Evolutionary conservation across 2,113 vertebrate species (phyloP).

Genomic region (Megaptera novaeangliae): DNA sequence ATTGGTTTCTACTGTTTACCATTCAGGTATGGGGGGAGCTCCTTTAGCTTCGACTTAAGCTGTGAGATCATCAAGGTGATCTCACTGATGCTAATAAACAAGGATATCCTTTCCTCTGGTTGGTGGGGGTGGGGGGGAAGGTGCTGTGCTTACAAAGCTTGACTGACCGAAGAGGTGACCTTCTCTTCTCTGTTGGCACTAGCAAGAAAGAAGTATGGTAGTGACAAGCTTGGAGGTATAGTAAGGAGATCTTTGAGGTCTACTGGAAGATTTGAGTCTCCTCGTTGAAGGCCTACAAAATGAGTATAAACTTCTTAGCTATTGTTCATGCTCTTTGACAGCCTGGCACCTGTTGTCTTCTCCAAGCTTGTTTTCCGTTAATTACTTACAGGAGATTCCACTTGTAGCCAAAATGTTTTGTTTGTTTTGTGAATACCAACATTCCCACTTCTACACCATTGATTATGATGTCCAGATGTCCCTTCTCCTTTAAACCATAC

Average conservation of each 20-base stretch:
- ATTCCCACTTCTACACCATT: neutral
- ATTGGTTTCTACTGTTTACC: neutral
- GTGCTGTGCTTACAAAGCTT: neutral
- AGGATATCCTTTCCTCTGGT: neutral
- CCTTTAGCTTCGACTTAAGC: neutral
- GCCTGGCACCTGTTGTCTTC: neutral
- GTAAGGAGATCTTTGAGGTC: neutral
- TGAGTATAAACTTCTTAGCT: neutral
- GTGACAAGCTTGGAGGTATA: neutral
- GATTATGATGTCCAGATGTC: neutral
- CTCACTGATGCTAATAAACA: neutral
- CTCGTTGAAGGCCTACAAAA: neutral
- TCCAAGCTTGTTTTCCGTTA: neutral
- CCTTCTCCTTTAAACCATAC: neutral
- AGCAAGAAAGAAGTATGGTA: neutral
- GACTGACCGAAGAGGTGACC: neutral
- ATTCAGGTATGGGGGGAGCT: neutral
- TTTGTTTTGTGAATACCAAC: neutral
- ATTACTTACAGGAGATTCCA: neutral
- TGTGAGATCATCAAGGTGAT: neutral
- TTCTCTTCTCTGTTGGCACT: neutral
- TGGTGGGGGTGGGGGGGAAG: neutral
- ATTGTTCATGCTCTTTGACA: neutral
- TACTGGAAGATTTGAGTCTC: neutral
- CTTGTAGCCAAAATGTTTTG: neutral